These are phyloP conservation scores for Caenorhabditis latens DNA, from an alignment of 1,140 invertebrate genomes.

Conservation along the genomic window DNA sequence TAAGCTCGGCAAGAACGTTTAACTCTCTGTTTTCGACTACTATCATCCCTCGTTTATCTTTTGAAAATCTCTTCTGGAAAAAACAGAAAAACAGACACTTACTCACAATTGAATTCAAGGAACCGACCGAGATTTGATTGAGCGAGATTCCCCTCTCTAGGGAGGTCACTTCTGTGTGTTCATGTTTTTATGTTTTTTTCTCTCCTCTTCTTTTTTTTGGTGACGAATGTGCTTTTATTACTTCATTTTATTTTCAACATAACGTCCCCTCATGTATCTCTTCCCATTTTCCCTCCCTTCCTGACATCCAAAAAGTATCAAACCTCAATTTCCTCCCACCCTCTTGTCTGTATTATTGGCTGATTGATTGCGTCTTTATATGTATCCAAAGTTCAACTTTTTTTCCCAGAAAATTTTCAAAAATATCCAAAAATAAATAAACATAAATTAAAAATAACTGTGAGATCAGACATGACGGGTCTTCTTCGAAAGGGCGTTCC, in stretches of 20 bases:
- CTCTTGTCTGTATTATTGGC: slow-evolving; percentile 32
- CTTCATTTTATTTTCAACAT: neutral
- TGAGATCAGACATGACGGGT: too few species aligned
- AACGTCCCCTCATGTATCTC: slow-evolving; percentile 11
- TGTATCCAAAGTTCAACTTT: neutral
- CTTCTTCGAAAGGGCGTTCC: too few species aligned
- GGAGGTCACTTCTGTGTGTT: slow-evolving; percentile 43
- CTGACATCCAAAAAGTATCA: neutral
- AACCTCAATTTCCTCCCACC: too few species aligned
- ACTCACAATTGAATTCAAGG: slow-evolving; percentile 29
- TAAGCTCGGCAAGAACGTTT: slow-evolving; percentile 37
- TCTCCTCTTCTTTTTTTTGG: slow-evolving; percentile 2
- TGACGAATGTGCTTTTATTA: slow-evolving; percentile 46
- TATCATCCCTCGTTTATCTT: neutral
- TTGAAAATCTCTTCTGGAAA: neutral
- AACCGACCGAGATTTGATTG: slow-evolving; percentile 45
- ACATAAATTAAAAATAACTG: too few species aligned
- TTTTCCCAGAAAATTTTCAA: neutral
- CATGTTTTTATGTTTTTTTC: slow-evolving; percentile 7
- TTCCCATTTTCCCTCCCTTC: neutral
- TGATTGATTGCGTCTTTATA: neutral
- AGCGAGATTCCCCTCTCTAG: slow-evolving; percentile 37
- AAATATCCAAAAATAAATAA: neutral
- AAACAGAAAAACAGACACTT: slow-evolving; percentile 28
- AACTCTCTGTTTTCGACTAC: neutral